phyloP scores from a whole-genome alignment of 2,888 invertebrate species.

The Hyposoter didymator region DNA sequence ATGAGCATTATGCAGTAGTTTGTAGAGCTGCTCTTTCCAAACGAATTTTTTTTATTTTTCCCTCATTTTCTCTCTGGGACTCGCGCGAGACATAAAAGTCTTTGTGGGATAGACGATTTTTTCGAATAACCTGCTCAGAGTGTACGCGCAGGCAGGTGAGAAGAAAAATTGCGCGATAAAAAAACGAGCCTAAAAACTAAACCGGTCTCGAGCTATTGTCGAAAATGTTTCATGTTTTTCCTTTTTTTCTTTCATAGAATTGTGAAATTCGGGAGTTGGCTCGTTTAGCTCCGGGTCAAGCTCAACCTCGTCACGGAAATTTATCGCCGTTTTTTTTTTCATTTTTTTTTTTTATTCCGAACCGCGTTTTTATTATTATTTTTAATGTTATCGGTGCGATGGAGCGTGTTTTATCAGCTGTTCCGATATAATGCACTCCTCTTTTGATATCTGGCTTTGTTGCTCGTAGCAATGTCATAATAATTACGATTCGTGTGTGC shows the following conservation, averaged over 20 bases:
- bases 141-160: not conserved
- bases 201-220: constrained; percentile 6
- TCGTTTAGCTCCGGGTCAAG: constrained; percentile 26
- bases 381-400: not conserved
- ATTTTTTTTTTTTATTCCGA: not conserved
- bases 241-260: constrained; percentile 12
- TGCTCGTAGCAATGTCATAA: constrained; percentile 34
- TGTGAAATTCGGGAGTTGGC: constrained; percentile 40
- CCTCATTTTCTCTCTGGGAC: not conserved
- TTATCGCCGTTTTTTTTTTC: constrained; percentile 1
- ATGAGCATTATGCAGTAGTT: constrained; percentile 9
- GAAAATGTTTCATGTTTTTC: not conserved
- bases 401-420: constrained; percentile 47
- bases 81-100: constrained; percentile 19
- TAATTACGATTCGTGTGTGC: constrained; percentile 1
- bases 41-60: not conserved
- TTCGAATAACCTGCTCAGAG: not conserved
- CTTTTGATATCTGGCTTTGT: constrained; percentile 9
- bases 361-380: not conserved
- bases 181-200: not conserved
- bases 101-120: constrained; percentile 23
- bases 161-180: constrained; percentile 8
- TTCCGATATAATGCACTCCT: constrained; percentile 39
- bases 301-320: constrained; percentile 13
- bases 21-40: constrained; percentile 6